Base-by-base conservation (phyloP, 1,140 invertebrate genomes). In the Phthorimaea operculella region DNA sequence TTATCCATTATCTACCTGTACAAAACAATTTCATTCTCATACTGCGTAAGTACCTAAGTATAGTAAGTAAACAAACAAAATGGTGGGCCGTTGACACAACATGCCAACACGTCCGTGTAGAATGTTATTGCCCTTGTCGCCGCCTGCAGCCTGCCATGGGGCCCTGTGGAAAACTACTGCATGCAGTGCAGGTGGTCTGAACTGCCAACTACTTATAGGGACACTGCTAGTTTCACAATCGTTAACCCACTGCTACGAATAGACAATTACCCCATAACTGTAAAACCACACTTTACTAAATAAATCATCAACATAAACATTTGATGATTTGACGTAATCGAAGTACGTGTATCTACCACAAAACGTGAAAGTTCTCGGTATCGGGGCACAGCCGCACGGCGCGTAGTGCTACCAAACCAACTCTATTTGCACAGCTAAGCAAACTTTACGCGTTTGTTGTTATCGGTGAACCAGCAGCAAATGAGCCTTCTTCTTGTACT, bases 381-480 rank as follows among this genome's bases (percentile, higher is more conserved):
- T 62, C 63, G 71, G 63, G 44, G 14, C 36, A 16, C 14, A 15
- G 62, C 68, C 70, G 14, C 36, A 16, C 4, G n/a, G 62, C 68
- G 72, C 69, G 69, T 72, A 59, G 57, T 51, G 73, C 77, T 79
- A 80, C 74, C 78, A 76, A 72, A 75, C 61, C 68, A 62, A 56
- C 67, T 60, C 44, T 83, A 78, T 83, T 83, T 82, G 72, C 70
- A 72, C 80, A 83, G 77, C 76, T 83, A 83, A 73, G 63, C 71
- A 83, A 83, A 81, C 78, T 65, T 39, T 48, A 58, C 60, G 55
- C 63, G 64, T 62, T 63, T 68, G 66, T 67, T 70, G 63, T 72
- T 72, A 75, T 72, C 72, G 57, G 51, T 34, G 9, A 57, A 63
- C 73, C 74, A 71, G 47, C 52, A 42, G 59, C 17, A 42, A 39